Percentiles rank a stretch among this genome's conserved stretches.
phyloP scores from a whole-genome alignment of 2,797 vertebrate species.

The Anableps anableps region DNA sequence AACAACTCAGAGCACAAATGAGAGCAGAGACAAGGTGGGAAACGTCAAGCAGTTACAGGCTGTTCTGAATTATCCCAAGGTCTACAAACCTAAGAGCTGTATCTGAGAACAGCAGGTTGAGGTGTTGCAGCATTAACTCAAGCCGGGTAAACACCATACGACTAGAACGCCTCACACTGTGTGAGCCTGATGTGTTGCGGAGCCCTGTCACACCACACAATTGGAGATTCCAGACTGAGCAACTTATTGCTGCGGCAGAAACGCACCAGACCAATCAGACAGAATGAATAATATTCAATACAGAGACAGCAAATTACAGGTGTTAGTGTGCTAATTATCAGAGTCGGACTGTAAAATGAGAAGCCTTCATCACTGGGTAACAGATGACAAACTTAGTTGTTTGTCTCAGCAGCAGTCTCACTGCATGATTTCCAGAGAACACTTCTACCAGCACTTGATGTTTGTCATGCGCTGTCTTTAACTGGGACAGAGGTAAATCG shows the following conservation, averaged over 20 bases:
- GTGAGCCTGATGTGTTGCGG: not conserved
- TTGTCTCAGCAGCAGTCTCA: not conserved
- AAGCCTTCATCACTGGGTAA: not conserved
- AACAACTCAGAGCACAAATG: constrained; percentile 25
- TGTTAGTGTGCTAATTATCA: not conserved
- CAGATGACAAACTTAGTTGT: not conserved
- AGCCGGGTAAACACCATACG: not conserved
- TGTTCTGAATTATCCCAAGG: constrained; percentile 11
- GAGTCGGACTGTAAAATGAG: not conserved
- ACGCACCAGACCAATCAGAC: not conserved
- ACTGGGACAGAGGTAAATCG: not conserved
- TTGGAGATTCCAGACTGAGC: not conserved
- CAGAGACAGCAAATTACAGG: not conserved
- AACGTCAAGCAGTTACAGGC: constrained; percentile 6
- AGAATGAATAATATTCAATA: not conserved
- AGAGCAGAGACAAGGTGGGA: not conserved
- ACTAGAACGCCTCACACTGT: not conserved
- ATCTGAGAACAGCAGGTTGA: not conserved
- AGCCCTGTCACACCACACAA: not conserved
- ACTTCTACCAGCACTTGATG: not conserved
- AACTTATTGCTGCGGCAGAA: not conserved
- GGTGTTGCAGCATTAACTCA: not conserved
- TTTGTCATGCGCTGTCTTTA: not conserved
- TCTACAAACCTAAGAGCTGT: not conserved
- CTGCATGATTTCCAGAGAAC: not conserved